A percentile compares a stretch with the other conserved stretches of the same genome.
Evolutionary conservation across 2,888 invertebrate species (phyloP).

Genomic region (Heliconius erato): DNA sequence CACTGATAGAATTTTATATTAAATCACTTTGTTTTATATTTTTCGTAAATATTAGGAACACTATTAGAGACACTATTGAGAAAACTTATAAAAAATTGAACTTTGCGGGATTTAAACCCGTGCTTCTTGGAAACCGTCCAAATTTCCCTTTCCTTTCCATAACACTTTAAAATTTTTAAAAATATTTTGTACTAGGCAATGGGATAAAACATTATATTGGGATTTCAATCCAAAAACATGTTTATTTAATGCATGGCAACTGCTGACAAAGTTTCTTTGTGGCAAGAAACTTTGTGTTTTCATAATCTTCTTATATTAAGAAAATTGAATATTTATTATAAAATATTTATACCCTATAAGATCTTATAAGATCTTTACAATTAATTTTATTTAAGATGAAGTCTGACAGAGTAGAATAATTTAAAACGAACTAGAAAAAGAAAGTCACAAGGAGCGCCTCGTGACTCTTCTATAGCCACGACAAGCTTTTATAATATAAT

Average conservation of each 20-base stretch:
- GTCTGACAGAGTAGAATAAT: background rate
- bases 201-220: background rate
- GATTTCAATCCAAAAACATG: background rate
- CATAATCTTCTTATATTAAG: background rate
- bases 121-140: too few species aligned
- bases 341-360: background rate
- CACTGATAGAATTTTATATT: too few species aligned
- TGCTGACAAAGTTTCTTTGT: too few species aligned
- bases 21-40: too few species aligned
- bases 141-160: too few species aligned
- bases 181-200: background rate
- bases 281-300: background rate
- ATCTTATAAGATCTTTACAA: background rate
- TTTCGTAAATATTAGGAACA: too few species aligned
- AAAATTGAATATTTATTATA: background rate
- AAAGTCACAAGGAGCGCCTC: background rate
- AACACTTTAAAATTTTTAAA: too few species aligned
- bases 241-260: too few species aligned
- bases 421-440: background rate
- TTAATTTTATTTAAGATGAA: background rate
- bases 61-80: too few species aligned
- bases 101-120: too few species aligned
- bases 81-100: too few species aligned
- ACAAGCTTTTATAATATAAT: slow-evolving; percentile 12
- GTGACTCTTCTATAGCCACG: background rate